Conservation (phyloP, 2,113 vertebrate species). For the Nymphicus hollandicus region DNA sequence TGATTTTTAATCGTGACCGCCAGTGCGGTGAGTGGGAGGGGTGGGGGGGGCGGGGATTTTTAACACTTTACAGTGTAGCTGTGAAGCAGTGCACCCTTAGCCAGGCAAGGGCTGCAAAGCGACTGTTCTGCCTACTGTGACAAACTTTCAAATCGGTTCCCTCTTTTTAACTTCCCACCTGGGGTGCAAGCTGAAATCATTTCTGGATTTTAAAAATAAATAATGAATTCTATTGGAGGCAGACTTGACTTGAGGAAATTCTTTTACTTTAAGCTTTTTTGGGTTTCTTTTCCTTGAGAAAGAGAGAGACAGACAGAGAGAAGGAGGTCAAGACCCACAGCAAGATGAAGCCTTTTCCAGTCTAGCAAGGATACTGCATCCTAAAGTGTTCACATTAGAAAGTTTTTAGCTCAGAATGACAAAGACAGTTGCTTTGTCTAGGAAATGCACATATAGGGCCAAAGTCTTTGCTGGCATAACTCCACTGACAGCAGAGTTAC, state of each 20-base stretch:
- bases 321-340: conserved; percentile 49
- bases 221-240: conserved; percentile 81
- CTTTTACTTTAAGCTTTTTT: background rate
- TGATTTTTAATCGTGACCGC: no score
- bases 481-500: background rate
- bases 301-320: background rate
- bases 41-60: conserved; percentile 78
- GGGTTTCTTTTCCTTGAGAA: background rate
- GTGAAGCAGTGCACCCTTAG: conserved; percentile 84
- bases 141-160: conserved; percentile 76
- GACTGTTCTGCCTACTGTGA: conserved; percentile 93
- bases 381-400: background rate
- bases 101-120: conserved; percentile 91
- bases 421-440: conserved; percentile 18
- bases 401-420: conserved; percentile 12
- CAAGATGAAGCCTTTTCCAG: conserved; percentile 44
- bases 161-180: conserved; percentile 82
- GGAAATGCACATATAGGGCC: background rate
- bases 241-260: conserved; percentile 87
- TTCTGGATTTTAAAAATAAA: conserved; percentile 75
- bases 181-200: conserved; percentile 88
- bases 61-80: conserved; percentile 86
- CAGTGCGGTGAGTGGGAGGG: no score
- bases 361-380: conserved; percentile 17
- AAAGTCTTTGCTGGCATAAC: background rate